A percentile compares a stretch with the other conserved stretches of the same genome.
Evolutionary conservation across 1,140 invertebrate genomes (phyloP).

Genomic region (Lasaia peninsularis): DNA sequence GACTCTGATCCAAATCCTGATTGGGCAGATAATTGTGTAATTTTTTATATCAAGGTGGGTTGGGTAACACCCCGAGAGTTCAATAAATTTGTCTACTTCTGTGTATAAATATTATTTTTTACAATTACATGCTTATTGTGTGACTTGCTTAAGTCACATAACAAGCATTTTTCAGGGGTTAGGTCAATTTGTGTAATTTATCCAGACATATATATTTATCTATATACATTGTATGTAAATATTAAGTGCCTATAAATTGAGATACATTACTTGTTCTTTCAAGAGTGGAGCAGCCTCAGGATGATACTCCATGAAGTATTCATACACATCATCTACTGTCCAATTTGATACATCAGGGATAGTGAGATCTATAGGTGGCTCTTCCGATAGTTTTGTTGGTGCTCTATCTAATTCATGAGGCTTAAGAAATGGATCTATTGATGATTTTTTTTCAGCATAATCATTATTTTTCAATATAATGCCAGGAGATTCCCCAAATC

Average conservation of each 20-base stretch:
- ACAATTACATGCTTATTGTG: too few species aligned
- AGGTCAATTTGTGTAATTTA: too few species aligned
- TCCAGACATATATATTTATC: too few species aligned
- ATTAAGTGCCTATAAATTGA: background rate
- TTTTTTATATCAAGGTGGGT: too few species aligned
- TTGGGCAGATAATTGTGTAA: too few species aligned
- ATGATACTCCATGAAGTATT: slow-evolving; percentile 87
- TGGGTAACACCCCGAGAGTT: too few species aligned
- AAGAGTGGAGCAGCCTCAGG: slow-evolving; percentile 87
- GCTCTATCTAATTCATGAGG: slow-evolving; percentile 65
- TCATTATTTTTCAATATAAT: slow-evolving; percentile 50
- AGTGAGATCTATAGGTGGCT: slow-evolving; percentile 78
- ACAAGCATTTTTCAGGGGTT: too few species aligned
- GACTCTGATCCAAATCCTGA: too few species aligned
- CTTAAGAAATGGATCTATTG: slow-evolving; percentile 63
- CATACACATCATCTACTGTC: slow-evolving; percentile 88
- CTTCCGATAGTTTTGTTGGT: slow-evolving; percentile 49
- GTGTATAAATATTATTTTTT: too few species aligned
- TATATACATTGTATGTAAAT: background rate
- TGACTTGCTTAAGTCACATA: too few species aligned
- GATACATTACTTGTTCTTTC: slow-evolving; percentile 83
- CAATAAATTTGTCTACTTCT: too few species aligned
- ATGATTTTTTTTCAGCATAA: slow-evolving; percentile 38
- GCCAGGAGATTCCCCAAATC: slow-evolving; percentile 49
- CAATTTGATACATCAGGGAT: slow-evolving; percentile 89